Percentiles rank a stretch among this genome's conserved stretches.
These are phyloP conservation scores for Coenobita brevimanus DNA, from an alignment of 1,140 invertebrate genomes.

Conservation along the genomic window DNA sequence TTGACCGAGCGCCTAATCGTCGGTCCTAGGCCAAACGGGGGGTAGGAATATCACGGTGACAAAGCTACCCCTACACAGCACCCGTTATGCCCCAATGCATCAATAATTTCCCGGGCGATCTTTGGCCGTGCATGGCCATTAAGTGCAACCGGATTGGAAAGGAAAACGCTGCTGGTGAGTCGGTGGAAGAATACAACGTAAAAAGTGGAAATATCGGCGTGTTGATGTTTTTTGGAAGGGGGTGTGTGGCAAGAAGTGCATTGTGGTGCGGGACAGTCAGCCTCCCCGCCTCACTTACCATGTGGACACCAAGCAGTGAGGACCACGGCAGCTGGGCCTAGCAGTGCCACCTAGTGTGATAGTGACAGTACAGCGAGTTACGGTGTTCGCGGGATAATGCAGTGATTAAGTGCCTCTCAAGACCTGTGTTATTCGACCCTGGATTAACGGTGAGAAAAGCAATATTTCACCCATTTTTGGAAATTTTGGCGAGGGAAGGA, in stretches of 20 bases:
- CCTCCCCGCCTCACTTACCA: conserved; percentile 22
- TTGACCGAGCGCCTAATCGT: conserved; percentile 36
- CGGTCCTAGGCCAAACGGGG: conserved; percentile 9
- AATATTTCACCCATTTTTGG: not conserved
- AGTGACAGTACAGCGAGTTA: not conserved
- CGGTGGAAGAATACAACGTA: not conserved
- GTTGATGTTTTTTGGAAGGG: not conserved
- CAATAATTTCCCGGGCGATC: too few species aligned
- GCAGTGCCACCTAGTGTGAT: conserved; percentile 8
- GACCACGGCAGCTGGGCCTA: conserved; percentile 35
- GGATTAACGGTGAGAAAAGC: conserved; percentile 22
- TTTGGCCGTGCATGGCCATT: too few species aligned
- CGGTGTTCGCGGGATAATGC: not conserved
- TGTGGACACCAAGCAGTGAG: conserved; percentile 33
- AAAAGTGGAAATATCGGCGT: not conserved
- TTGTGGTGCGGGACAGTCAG: conserved; percentile 13
- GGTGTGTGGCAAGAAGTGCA: conserved; percentile 25
- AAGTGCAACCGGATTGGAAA: not conserved
- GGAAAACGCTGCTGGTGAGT: not conserved
- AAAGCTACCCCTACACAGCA: conserved; percentile 11
- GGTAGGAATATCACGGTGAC: conserved; percentile 34
- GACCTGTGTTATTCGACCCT: conserved; percentile 3
- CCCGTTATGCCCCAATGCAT: not conserved
- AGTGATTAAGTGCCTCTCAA: conserved; percentile 33
- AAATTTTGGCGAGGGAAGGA: not conserved